Percentiles rank a stretch among this genome's conserved stretches.
Conservation (phyloP, 2,113 vertebrate genomes). For the Typhlomys cinereus region DNA sequence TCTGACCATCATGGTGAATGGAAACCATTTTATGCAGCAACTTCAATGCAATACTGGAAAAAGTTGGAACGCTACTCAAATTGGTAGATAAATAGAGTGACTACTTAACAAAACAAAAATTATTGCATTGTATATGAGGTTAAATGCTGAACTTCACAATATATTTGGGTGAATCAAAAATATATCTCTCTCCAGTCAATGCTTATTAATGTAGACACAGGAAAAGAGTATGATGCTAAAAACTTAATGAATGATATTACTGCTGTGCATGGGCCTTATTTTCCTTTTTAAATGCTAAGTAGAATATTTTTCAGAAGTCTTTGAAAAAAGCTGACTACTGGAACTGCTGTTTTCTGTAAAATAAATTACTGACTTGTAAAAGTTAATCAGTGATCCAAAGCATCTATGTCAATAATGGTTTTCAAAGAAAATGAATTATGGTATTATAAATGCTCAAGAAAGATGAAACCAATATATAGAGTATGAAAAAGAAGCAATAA, state of each 20-base stretch:
- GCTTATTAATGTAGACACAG: constrained; percentile 2
- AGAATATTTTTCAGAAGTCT: neutral
- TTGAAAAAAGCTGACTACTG: neutral
- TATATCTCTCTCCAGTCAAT: neutral
- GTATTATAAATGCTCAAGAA: neutral
- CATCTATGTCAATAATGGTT: neutral
- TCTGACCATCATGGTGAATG: neutral
- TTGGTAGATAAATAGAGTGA: neutral
- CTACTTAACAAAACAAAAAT: neutral
- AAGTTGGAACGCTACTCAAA: neutral
- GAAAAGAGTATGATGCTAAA: neutral
- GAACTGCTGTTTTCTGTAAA: neutral
- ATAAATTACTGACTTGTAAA: constrained; percentile 28
- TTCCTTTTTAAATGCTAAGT: neutral
- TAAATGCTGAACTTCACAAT: neutral
- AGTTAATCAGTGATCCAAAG: constrained; percentile 8
- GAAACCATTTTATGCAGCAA: neutral
- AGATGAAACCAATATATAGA: constrained; percentile 6
- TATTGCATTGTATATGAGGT: neutral
- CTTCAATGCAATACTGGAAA: neutral
- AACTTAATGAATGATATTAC: neutral
- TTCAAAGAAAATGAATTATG: neutral
- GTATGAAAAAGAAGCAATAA: neutral
- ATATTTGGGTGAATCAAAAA: neutral
- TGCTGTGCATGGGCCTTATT: neutral